Base-by-base conservation (phyloP, 2,888 invertebrate genomes). In the Epicampocera succincta region DNA sequence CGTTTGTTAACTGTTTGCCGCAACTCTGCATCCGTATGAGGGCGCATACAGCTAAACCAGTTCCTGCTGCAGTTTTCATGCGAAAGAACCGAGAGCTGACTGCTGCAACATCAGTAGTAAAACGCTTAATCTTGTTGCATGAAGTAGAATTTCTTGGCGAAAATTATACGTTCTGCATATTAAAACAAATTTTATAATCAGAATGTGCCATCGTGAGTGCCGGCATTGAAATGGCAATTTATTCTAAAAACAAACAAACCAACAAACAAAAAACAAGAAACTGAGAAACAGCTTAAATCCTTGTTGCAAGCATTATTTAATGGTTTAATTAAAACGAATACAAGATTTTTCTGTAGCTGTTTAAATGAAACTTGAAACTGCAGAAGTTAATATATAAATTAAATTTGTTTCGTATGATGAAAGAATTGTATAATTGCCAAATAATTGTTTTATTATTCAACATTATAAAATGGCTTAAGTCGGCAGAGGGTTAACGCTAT, bases 71-170 rank as follows among this genome's bases (percentile, higher is more conserved):
- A 42, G 50, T 52, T 50, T 6, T 15, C 11, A 5, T 46, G 13
- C 33, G 21, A 2, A 38, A 21, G 42, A 54, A 19, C 12, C 17
- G 40, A 40, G 21, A 42, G 17, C 21, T 19, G 60, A 17, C 58
- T 60, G 42, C 25, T 42, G n/a, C 25, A 72, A 25, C 25, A 61
- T 42, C 29, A 42, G 71, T 50, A 48, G 40, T 60, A 71, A 25
- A 25, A 50, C 12, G 38, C 38, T 48, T 60, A 42, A 72, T 72
- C 61, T 61, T 60, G 60, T 61, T 52, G 52, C 42, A 42, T 44
- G 19, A 15, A 29, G 13, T 61, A 42, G n/a, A 12, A 61, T 25
- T 44, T 21, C 2, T 17, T 19, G 3, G 6, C 11, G 50, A 44
- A 42, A 54, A 29, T 46, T 52, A 61, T 72, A 46, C 21, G 38